Evolutionary conservation across 2,888 invertebrate species (phyloP).

Genomic region (Conistra vaccinii): DNA sequence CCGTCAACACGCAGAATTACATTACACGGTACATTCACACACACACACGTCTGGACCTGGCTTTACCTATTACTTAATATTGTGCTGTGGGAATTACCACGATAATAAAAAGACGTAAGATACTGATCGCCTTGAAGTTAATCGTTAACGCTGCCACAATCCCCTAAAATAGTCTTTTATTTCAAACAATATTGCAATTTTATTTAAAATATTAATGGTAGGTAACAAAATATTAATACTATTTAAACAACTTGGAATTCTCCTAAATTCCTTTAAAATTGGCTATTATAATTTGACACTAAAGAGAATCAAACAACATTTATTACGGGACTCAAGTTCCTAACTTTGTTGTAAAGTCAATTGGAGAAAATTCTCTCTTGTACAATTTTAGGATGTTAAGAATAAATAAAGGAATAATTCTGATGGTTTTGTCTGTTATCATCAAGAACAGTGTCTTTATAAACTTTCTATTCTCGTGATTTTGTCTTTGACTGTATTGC

Average conservation of each 20-base stretch:
- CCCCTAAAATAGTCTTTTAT: not conserved
- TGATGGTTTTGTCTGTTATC: not conserved
- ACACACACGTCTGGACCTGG: too few species aligned
- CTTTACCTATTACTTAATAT: too few species aligned
- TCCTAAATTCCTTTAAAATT: constrained; percentile 37
- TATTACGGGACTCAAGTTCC: constrained; percentile 35
- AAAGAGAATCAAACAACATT: constrained; percentile 46
- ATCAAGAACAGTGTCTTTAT: not conserved
- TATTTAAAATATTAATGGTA: not conserved
- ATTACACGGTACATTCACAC: too few species aligned
- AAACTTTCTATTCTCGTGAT: not conserved
- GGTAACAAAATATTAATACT: not conserved
- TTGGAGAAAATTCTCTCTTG: constrained; percentile 24
- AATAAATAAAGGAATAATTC: constrained; percentile 19
- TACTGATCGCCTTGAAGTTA: not conserved
- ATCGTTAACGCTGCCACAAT: not conserved
- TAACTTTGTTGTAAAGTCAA: constrained; percentile 52
- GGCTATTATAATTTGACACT: constrained; percentile 47
- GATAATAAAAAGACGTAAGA: not conserved
- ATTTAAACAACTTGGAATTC: constrained; percentile 28
- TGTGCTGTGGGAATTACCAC: not conserved
- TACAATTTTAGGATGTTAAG: constrained; percentile 23
- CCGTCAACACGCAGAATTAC: too few species aligned
- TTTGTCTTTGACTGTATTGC: not conserved
- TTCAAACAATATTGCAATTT: not conserved